phyloP scores from a whole-genome alignment of 2,113 vertebrate genomes.

The Gnathonemus longibarbis region DNA sequence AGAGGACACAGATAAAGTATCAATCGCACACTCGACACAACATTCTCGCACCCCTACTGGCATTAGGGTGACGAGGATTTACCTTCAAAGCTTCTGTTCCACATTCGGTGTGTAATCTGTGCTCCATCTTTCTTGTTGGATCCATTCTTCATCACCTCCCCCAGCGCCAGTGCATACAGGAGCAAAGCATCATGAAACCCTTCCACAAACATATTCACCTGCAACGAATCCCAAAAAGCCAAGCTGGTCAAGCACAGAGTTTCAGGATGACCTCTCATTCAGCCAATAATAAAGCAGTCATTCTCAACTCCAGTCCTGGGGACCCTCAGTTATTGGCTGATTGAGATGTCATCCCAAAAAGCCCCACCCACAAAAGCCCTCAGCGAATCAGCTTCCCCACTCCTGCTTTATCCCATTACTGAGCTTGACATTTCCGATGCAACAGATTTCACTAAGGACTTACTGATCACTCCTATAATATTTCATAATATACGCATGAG shows the following conservation, averaged over 20 bases:
- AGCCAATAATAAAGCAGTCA: background rate
- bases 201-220: constrained; percentile 98
- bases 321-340: background rate
- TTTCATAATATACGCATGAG: background rate
- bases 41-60: background rate
- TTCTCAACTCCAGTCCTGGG: background rate
- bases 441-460: background rate
- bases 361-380: background rate
- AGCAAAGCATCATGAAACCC: constrained; percentile 93
- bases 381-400: background rate
- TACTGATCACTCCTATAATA: background rate
- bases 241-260: background rate
- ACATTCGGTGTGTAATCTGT: constrained; percentile 79
- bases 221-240: constrained; percentile 25
- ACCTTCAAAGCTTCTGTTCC: constrained; percentile 97
- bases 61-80: constrained; percentile 23
- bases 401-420: background rate
- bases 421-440: background rate
- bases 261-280: background rate
- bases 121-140: constrained; percentile 81
- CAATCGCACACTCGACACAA: background rate
- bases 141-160: constrained; percentile 79
- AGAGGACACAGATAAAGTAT: background rate
- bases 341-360: background rate
- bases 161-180: constrained; percentile 83